These are phyloP conservation scores for Megalopta genalis DNA, from an alignment of 1,140 invertebrate species.

Conservation along the genomic window DNA sequence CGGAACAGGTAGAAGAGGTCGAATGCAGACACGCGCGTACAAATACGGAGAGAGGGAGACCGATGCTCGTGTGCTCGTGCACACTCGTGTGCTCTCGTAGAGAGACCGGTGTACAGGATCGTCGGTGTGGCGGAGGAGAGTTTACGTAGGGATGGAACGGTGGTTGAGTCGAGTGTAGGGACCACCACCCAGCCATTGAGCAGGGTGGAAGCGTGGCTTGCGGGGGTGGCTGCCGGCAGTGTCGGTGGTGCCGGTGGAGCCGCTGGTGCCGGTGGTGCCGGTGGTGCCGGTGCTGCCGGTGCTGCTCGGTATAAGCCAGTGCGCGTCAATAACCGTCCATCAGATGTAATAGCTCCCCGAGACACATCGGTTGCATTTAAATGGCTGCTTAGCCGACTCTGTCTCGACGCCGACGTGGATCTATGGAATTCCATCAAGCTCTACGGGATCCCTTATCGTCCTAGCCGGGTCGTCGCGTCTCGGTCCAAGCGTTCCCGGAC, in stretches of 20 bases:
- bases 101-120: background rate
- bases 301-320: constrained; percentile 76
- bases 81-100: background rate
- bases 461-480: constrained; percentile 75
- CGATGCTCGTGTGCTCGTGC: background rate
- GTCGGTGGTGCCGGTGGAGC: constrained; percentile 48
- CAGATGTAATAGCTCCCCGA: constrained; percentile 81
- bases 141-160: constrained; percentile 39
- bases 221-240: constrained; percentile 43
- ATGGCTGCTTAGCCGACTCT: constrained; percentile 81
- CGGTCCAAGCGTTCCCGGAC: constrained; percentile 60
- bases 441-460: constrained; percentile 78
- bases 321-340: constrained; percentile 81
- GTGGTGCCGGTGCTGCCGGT: constrained; percentile 50
- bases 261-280: constrained; percentile 38
- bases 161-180: constrained; percentile 30
- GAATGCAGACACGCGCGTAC: background rate
- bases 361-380: constrained; percentile 82
- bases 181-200: constrained; percentile 13
- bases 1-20: constrained; percentile 12
- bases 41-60: constrained; percentile 3
- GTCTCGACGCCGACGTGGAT: constrained; percentile 80
- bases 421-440: constrained; percentile 81
- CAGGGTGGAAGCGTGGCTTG: constrained; percentile 54
- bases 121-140: constrained; percentile 24